These are phyloP conservation scores for Todiramphus saurophagus DNA, from an alignment of 2,113 vertebrate species.

Conservation along the genomic window DNA sequence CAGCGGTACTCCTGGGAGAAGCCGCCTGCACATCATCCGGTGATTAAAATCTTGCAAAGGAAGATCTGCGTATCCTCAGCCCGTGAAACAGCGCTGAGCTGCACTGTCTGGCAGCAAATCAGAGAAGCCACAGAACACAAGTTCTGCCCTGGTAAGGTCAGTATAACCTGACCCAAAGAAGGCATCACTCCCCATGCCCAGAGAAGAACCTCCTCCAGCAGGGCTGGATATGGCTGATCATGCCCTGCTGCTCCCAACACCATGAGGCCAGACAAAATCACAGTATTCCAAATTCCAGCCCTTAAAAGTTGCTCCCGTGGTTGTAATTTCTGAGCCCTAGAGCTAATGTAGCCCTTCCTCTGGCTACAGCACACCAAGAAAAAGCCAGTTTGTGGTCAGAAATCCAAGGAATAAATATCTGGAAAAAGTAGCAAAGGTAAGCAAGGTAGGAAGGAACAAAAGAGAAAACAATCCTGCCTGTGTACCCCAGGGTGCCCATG, in stretches of 20 bases:
- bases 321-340: neutral
- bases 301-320: accelerated
- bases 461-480: neutral
- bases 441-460: neutral
- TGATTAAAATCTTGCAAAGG: neutral
- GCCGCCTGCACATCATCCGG: neutral
- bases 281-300: accelerated
- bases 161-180: neutral
- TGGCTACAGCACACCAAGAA: neutral
- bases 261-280: accelerated
- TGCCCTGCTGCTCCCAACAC: neutral
- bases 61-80: neutral
- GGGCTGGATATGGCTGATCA: neutral
- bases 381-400: neutral
- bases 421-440: neutral
- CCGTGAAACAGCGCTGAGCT: accelerated
- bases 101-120: neutral
- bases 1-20: neutral
- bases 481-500: accelerated
- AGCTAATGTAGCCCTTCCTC: neutral
- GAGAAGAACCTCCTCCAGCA: accelerated
- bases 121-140: neutral
- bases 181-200: neutral
- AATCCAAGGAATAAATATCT: neutral
- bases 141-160: neutral